Evolutionary conservation across 2,113 vertebrate genomes (phyloP).

Genomic region (Anthoscopus minutus): DNA sequence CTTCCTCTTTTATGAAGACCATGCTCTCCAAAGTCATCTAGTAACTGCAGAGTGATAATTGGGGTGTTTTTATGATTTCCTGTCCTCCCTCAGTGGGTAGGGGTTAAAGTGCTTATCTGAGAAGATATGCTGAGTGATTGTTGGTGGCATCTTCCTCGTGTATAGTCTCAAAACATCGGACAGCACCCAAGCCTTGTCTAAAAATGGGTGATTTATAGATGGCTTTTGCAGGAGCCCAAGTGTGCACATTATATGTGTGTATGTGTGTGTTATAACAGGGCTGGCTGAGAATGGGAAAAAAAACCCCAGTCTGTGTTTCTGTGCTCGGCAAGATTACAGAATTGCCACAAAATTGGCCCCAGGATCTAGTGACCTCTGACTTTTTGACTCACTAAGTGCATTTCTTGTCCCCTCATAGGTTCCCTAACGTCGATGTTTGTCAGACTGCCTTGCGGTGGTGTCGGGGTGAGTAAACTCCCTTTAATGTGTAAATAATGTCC

Average conservation of each 20-base stretch:
- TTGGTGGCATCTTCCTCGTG: background rate
- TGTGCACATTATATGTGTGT: background rate
- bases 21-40: background rate
- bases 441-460: conserved; percentile 92
- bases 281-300: background rate
- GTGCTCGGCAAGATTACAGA: background rate
- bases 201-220: background rate
- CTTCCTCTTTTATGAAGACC: background rate
- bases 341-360: background rate
- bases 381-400: background rate
- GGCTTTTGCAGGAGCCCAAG: background rate
- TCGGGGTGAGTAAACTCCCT: conserved; percentile 85
- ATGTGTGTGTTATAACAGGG: background rate
- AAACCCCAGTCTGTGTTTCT: background rate
- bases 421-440: conserved; percentile 92
- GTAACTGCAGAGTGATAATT: background rate
- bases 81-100: background rate
- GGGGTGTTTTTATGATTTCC: background rate
- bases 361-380: background rate
- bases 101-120: background rate
- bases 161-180: background rate
- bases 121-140: background rate
- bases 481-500: conserved; percentile 73
- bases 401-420: conserved; percentile 67
- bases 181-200: background rate